Evolutionary conservation across 2,113 vertebrate species (phyloP).

Genomic region (Oplegnathus fasciatus): DNA sequence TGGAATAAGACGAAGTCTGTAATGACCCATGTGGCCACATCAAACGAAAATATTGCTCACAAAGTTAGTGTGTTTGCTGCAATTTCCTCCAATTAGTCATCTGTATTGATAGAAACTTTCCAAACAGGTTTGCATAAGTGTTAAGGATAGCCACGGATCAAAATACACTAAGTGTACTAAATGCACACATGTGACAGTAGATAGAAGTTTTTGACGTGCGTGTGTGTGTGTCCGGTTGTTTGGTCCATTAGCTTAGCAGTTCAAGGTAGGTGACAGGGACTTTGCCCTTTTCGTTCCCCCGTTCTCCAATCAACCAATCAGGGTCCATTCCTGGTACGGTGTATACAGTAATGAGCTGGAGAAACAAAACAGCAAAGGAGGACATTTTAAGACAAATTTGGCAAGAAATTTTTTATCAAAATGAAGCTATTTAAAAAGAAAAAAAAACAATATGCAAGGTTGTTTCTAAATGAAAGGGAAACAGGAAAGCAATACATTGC

Average conservation of each 20-base stretch:
- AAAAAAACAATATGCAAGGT: not conserved
- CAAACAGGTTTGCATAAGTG: conserved; percentile 18
- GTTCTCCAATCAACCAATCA: conserved; percentile 96
- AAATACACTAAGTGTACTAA: conserved; percentile 10
- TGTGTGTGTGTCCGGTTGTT: not conserved
- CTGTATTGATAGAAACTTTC: not conserved
- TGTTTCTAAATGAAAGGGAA: not conserved
- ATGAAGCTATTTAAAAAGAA: not conserved
- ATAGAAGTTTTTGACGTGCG: conserved; percentile 12
- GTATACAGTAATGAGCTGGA: conserved; percentile 95
- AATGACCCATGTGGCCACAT: not conserved
- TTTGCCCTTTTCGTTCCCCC: conserved; percentile 96
- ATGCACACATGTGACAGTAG: conserved; percentile 5
- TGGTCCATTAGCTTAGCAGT: conserved; percentile 90
- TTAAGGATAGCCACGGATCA: not conserved
- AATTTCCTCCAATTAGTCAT: not conserved
- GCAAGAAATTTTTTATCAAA: not conserved
- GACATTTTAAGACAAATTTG: not conserved
- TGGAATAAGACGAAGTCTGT: not conserved
- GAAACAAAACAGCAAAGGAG: not conserved
- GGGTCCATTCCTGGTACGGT: conserved; percentile 97
- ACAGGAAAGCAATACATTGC: not conserved
- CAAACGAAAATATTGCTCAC: not conserved
- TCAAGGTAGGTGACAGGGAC: conserved; percentile 99
- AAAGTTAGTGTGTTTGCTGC: not conserved